These are phyloP conservation scores for Apogon hyalosoma DNA, from an alignment of 2,797 vertebrate genomes.

Conservation along the genomic window DNA sequence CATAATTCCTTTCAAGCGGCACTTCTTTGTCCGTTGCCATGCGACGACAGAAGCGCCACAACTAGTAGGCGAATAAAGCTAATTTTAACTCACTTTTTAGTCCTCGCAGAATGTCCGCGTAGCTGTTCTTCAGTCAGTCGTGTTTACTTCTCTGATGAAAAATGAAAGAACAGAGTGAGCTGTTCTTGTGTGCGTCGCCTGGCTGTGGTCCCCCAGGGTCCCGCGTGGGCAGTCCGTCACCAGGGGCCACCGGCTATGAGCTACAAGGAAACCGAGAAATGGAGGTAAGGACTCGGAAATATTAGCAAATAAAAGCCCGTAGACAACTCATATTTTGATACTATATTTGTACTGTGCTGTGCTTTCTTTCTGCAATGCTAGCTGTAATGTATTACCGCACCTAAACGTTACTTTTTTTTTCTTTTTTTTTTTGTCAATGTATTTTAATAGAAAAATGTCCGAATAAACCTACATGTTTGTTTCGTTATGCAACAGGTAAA, in stretches of 20 bases:
- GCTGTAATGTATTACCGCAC: neutral
- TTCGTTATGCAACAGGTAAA: constrained; percentile 64
- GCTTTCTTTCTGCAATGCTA: neutral
- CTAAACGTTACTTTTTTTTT: too few species aligned
- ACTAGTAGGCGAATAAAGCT: too few species aligned
- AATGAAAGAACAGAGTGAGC: constrained; percentile 18
- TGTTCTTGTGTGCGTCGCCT: constrained; percentile 5
- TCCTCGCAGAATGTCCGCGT: neutral
- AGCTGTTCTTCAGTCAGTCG: neutral
- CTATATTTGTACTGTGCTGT: too few species aligned
- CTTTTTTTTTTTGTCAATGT: neutral
- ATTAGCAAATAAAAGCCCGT: neutral
- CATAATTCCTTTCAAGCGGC: neutral
- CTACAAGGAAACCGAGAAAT: constrained; percentile 32
- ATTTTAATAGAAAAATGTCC: neutral
- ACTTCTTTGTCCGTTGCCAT: constrained; percentile 21
- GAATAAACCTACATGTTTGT: constrained; percentile 24
- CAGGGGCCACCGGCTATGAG: constrained; percentile 3
- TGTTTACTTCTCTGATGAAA: neutral
- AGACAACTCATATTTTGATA: too few species aligned
- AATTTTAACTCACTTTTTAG: neutral
- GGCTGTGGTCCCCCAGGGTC: constrained; percentile 19
- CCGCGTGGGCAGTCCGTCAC: neutral
- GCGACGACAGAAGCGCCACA: constrained; percentile 32
- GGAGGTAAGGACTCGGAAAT: constrained; percentile 55